A percentile compares a stretch with the other conserved stretches of the same genome.
Evolutionary conservation across 2,888 invertebrate genomes (phyloP).

Genomic region (Cenopis cana): DNA sequence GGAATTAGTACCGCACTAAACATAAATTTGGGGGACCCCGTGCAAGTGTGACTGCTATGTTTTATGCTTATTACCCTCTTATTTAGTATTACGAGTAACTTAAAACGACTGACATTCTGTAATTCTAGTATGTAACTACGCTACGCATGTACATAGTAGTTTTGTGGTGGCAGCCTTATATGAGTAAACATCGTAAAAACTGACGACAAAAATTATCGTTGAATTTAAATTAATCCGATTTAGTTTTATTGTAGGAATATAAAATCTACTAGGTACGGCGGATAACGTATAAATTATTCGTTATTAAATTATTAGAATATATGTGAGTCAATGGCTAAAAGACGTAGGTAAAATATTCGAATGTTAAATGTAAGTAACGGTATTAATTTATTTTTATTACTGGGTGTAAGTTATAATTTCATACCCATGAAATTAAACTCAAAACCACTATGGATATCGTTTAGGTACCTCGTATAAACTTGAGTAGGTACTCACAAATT

Average conservation of each 20-base stretch:
- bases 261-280: background rate
- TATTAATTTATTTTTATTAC: too few relatives aligned
- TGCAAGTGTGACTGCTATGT: slow-evolving; percentile 27
- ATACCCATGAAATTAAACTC: too few relatives aligned
- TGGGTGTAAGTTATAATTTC: too few relatives aligned
- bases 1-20: slow-evolving; percentile 42
- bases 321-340: too few relatives aligned
- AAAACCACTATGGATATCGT: too few relatives aligned
- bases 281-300: background rate
- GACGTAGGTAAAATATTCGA: too few relatives aligned
- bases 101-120: background rate
- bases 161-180: too few relatives aligned
- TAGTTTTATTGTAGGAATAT: background rate
- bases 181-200: slow-evolving; percentile 36
- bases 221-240: slow-evolving; percentile 5
- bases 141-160: background rate
- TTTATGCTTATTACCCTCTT: slow-evolving; percentile 35
- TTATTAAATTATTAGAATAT: background rate
- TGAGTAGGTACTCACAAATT: too few relatives aligned
- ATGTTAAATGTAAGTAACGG: too few relatives aligned
- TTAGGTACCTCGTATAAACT: too few relatives aligned
- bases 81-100: slow-evolving; percentile 23
- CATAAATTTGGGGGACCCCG: slow-evolving; percentile 35
- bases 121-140: slow-evolving; percentile 5
- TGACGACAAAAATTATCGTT: slow-evolving; percentile 12